These are phyloP conservation scores for Neodon shergylaensis DNA, from an alignment of 2,113 vertebrate genomes.

Conservation along the genomic window DNA sequence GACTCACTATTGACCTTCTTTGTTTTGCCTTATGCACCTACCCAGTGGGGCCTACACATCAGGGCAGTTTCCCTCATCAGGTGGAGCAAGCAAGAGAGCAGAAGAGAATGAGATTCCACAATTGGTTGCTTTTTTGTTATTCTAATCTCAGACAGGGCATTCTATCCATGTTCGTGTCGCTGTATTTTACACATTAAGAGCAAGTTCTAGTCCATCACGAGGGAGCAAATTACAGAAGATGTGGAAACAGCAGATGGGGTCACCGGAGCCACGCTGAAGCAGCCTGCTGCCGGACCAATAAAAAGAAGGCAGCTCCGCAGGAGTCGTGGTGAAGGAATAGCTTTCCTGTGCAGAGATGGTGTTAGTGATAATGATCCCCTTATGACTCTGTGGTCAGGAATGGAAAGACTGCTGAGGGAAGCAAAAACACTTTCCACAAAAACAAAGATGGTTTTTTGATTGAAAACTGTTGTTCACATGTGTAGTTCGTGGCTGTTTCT, in stretches of 20 bases:
- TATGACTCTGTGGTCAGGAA: not conserved
- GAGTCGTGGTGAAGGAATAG: not conserved
- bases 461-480: not conserved
- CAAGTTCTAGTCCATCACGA: not conserved
- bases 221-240: slow-evolving; percentile 9
- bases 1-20: not conserved
- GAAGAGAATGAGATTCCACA: not conserved
- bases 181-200: slow-evolving; percentile 18
- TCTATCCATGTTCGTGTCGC: not conserved
- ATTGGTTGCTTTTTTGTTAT: not conserved
- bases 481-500: not conserved
- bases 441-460: not conserved
- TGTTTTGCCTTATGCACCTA: not conserved
- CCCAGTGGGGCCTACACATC: not conserved
- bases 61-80: not conserved
- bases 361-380: slow-evolving; percentile 22
- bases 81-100: not conserved
- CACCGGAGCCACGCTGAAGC: not conserved
- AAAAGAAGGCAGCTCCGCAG: not conserved
- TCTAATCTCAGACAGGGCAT: not conserved
- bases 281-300: not conserved
- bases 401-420: not conserved
- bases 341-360: not conserved
- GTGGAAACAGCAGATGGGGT: not conserved
- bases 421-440: slow-evolving; percentile 31